Evolutionary conservation across 2,797 vertebrate genomes (phyloP), one percentile per base, ranked within the genome.

Genomic region (Sarcophilus harrisii): DNA sequence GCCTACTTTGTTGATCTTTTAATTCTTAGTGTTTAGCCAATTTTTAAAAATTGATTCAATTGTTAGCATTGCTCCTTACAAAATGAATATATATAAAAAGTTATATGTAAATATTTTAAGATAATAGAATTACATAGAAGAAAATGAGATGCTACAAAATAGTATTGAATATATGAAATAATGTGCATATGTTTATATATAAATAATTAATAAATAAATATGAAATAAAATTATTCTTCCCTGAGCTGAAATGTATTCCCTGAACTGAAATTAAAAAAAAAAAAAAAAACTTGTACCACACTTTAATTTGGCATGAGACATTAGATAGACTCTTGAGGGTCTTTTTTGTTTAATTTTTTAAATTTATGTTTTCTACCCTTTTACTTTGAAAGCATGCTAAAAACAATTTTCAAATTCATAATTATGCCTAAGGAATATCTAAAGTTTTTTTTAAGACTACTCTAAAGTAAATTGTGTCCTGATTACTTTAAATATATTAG

Each of bases 291-390:
- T 81, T 81, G 18, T 45, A 81, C n/a, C n/a, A 38, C n/a, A 38
- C n/a, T 81, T 81, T 27, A 81, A 6, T 24, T 81, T 38, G 66
- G 18, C n/a, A 45, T 62, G 16, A 62, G 29, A 10, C 59, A 30
- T 30, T 30, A 60, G 2, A 60, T 2, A 62, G 21, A 18, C 73
- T 24, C 8, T 81, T 81, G 3, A 14, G n/a, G 8, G 18, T 5
- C 2, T 8, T 38, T 28, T 38, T 73, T 73, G 66, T 49, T 87
- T 81, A 45, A 5, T 87, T 38, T 45, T 27, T 81, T n/a, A 45
- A 45, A 24, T 27, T 87, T 87, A 27, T 96, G 92, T 94, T 60
- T 92, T 73, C 94, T 16, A 55, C 92, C 95, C 97, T 73, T 91
- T 90, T 92, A 92, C 13, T 90, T 90, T 92, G 32, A 96, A 96